Conservation (phyloP, 2,113 vertebrate species). For the Cryptoleucopteryx plumbea region DNA sequence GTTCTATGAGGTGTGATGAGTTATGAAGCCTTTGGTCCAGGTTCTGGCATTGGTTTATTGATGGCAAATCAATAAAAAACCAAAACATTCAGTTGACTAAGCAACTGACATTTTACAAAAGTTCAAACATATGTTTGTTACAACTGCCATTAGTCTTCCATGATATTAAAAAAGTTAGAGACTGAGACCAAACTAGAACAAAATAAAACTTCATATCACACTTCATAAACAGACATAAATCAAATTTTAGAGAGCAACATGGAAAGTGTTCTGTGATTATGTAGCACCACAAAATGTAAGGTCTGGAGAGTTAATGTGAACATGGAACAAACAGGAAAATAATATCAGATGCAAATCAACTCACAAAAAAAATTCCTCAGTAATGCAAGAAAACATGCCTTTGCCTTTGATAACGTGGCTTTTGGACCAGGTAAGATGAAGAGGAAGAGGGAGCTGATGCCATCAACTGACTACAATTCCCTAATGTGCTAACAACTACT, state of each 20-base stretch:
- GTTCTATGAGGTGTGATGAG: neutral
- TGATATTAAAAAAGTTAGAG: neutral
- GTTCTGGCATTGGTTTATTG: neutral
- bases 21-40: neutral
- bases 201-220: neutral
- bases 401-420: neutral
- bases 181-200: neutral
- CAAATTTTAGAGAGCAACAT: neutral
- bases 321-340: neutral
- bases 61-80: neutral
- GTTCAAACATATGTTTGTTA: neutral
- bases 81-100: neutral
- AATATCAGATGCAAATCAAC: neutral
- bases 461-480: neutral
- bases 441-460: neutral
- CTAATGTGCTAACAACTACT: neutral
- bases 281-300: neutral
- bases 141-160: neutral
- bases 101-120: neutral
- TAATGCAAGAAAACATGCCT: neutral
- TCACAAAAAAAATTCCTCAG: neutral
- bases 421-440: neutral
- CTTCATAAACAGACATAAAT: neutral
- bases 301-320: neutral
- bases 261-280: neutral